These are phyloP conservation scores for Luehdorfia chinensis DNA, from an alignment of 1,140 invertebrate genomes.

Conservation along the genomic window DNA sequence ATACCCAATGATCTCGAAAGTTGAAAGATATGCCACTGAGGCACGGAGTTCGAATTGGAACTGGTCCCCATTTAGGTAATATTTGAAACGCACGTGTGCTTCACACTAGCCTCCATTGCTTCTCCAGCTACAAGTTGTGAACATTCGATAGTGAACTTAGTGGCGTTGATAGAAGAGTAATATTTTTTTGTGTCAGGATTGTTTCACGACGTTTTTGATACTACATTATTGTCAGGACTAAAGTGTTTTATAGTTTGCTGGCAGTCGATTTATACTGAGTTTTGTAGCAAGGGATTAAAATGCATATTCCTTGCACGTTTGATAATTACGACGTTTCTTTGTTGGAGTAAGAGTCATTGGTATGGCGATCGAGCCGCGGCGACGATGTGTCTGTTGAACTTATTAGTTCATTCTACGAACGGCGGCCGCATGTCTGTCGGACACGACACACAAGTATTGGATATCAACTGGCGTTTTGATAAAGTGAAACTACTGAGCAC, in stretches of 20 bases:
- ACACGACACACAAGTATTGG: constrained; percentile 14
- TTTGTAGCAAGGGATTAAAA: constrained; percentile 24
- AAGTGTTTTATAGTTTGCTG: constrained; percentile 39
- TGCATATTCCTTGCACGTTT: constrained; percentile 13
- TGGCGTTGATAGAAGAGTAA: no score
- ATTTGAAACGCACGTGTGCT: constrained; percentile 63
- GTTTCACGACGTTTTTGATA: constrained; percentile 38
- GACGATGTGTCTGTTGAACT: constrained; percentile 68
- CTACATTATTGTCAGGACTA: constrained; percentile 31
- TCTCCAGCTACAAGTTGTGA: no score
- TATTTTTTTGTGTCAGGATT: constrained; percentile 14
- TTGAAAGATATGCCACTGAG: constrained; percentile 41
- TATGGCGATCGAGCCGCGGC: constrained; percentile 60
- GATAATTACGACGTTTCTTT: constrained; percentile 29
- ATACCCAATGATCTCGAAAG: constrained; percentile 52
- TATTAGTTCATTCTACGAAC: constrained; percentile 63
- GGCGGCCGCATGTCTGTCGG: constrained; percentile 48
- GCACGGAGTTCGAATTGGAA: constrained; percentile 48
- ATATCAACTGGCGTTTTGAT: constrained; percentile 12
- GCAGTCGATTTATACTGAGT: constrained; percentile 17
- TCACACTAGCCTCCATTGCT: constrained; percentile 50
- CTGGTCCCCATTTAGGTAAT: constrained; percentile 63
- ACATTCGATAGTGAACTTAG: no score
- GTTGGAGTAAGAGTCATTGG: constrained; percentile 34
- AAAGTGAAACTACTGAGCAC: neutral